Evolutionary conservation across 1,140 invertebrate species (phyloP), one percentile per base, ranked within the genome.

Genomic region (Neodiprion virginianus): DNA sequence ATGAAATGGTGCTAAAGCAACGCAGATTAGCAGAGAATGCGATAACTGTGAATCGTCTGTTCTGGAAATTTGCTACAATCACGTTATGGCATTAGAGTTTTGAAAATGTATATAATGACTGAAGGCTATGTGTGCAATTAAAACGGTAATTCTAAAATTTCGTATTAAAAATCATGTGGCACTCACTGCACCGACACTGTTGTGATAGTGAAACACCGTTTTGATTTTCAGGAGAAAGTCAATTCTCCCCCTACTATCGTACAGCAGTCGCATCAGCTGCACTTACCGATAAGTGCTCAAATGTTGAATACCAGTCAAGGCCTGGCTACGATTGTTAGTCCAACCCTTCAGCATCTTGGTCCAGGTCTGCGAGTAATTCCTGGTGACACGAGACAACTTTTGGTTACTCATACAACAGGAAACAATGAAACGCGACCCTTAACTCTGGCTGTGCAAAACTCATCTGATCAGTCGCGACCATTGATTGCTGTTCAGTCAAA

Each of bases 231-330:
- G 83, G 85, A 86, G 75, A 86, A 86, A 79, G 78, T 87, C 0
- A 75, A 78, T 3, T 80, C 79, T 17, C 77, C 85, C 8, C 75
- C 84, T 1, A 78, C 79, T 11, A 21, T 84, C 50, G 80, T 87
- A 12, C 81, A 84, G 61, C 82, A 86, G 12, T 72, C 83, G 12
- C 84, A 87, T 72, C 87, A 88, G 72, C 76, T 89, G 21, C 88
- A 89, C 72, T 76, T 89, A 49, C 88, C 88, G 12, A 88, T 88
- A 75, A 86, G 81, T 71, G 84, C 87, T n/a, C 87, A 88, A 28
- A 87, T 88, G 85, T 75, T 89, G 68, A 89, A 87, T 65, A 88
- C 87, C 23, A 84, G 77, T 72, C 87, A 87, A 47, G 84, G 86
- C 9, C 71, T 88, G 65, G 86, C 87, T 12, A 88, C 87, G 21